These are phyloP conservation scores for Myotis myotis DNA, from an alignment of 2,797 vertebrate genomes.

Conservation along the genomic window DNA sequence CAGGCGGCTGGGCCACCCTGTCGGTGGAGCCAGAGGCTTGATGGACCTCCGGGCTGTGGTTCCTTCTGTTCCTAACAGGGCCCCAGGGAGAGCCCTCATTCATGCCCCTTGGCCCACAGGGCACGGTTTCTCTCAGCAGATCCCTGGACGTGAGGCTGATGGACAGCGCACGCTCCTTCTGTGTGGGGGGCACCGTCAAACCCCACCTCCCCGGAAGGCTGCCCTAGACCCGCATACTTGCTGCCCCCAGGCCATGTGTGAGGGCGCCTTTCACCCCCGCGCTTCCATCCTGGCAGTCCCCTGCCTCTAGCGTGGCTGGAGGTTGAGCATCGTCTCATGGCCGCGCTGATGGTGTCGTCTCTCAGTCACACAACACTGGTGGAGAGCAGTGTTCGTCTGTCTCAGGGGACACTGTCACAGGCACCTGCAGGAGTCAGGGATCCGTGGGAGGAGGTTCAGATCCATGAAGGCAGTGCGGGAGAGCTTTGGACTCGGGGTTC, in stretches of 20 bases:
- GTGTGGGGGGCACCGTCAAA: accelerated
- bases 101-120: not conserved
- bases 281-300: not conserved
- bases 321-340: accelerated
- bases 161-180: not conserved
- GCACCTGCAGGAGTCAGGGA: not conserved
- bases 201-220: not conserved
- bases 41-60: not conserved
- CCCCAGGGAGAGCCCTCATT: accelerated
- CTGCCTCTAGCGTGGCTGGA: not conserved
- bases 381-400: not conserved
- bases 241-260: accelerated
- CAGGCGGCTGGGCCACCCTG: not conserved
- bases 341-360: accelerated
- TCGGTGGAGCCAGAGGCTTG: not conserved
- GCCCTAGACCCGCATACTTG: not conserved
- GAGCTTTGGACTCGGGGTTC: not conserved
- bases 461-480: not conserved
- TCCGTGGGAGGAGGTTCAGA: not conserved
- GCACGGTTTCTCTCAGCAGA: not conserved
- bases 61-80: not conserved
- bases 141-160: not conserved
- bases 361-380: not conserved
- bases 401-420: not conserved
- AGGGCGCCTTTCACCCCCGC: not conserved